Conservation (phyloP, 2,888 invertebrate genomes). For the Xestia rhomboidea region DNA sequence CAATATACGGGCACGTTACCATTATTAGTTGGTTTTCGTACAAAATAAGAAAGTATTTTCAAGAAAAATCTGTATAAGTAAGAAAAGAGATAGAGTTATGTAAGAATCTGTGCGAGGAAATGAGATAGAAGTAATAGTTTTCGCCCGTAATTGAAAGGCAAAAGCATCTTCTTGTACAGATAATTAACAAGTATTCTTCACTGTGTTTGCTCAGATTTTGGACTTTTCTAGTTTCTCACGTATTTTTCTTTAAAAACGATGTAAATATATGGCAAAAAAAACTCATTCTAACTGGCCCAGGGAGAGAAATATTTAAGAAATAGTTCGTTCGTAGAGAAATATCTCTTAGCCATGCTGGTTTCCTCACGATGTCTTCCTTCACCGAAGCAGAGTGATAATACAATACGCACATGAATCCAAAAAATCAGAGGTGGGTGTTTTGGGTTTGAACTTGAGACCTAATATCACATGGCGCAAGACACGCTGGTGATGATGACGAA, state of each 20-base stretch:
- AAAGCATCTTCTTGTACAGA: neutral
- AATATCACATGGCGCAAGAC: too few species aligned
- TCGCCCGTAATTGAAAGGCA: neutral
- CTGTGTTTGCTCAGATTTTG: neutral
- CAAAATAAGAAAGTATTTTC: slow-evolving; percentile 45
- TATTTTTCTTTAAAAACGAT: neutral
- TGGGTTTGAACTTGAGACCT: too few species aligned
- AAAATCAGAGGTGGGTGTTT: too few species aligned
- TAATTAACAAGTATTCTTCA: neutral
- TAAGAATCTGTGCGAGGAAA: neutral
- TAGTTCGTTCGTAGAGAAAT: too few species aligned
- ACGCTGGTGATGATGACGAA: too few species aligned
- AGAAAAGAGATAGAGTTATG: slow-evolving; percentile 28
- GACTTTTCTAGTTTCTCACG: neutral
- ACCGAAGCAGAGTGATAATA: too few species aligned
- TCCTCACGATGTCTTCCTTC: too few species aligned
- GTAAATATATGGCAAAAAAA: neutral
- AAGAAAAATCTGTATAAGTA: slow-evolving; percentile 38
- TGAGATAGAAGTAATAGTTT: slow-evolving; percentile 1
- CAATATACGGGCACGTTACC: slow-evolving; percentile 52
- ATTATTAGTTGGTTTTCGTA: slow-evolving; percentile 59
- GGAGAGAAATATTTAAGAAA: too few species aligned
- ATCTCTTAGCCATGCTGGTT: too few species aligned
- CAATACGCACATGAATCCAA: too few species aligned
- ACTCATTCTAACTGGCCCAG: neutral